phyloP scores from a whole-genome alignment of 2,888 invertebrate species.

The Saturnia pavonia region DNA sequence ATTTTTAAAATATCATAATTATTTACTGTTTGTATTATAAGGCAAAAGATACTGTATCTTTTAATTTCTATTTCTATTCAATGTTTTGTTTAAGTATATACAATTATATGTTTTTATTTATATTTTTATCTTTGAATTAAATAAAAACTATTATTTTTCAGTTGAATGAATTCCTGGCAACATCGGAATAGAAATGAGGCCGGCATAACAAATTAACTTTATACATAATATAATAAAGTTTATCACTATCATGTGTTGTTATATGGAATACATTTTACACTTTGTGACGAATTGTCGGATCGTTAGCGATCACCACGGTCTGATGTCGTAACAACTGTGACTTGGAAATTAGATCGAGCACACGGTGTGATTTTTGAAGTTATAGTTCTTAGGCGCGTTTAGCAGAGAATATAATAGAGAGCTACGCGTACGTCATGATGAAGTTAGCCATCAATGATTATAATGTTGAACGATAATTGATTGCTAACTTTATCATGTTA shows the following conservation, averaged over 20 bases:
- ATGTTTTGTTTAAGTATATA: too few relatives aligned
- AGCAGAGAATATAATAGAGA: too few relatives aligned
- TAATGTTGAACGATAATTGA: too few relatives aligned
- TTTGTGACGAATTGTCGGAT: constrained; percentile 64
- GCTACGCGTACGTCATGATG: too few relatives aligned
- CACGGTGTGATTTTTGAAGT: constrained; percentile 39
- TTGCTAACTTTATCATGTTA: too few relatives aligned
- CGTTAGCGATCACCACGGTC: constrained; percentile 68
- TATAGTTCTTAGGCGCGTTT: neutral
- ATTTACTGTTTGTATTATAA: too few relatives aligned
- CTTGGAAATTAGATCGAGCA: constrained; percentile 35
- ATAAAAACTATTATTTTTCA: neutral
- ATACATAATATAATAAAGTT: constrained; percentile 43
- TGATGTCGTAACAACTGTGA: constrained; percentile 60
- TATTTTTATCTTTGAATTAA: too few relatives aligned
- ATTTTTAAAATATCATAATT: too few relatives aligned
- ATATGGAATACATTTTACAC: constrained; percentile 71
- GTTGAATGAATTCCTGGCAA: constrained; percentile 7
- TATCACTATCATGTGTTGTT: constrained; percentile 52
- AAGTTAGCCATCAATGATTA: too few relatives aligned
- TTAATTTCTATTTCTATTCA: too few relatives aligned
- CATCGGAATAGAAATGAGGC: constrained; percentile 19
- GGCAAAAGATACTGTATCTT: too few relatives aligned
- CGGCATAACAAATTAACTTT: constrained; percentile 23
- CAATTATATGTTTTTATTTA: too few relatives aligned